A percentile compares a stretch with the other conserved stretches of the same genome.
Evolutionary conservation across 2,113 vertebrate species (phyloP).

Genomic region (Astatotilapia flaviijosephi): DNA sequence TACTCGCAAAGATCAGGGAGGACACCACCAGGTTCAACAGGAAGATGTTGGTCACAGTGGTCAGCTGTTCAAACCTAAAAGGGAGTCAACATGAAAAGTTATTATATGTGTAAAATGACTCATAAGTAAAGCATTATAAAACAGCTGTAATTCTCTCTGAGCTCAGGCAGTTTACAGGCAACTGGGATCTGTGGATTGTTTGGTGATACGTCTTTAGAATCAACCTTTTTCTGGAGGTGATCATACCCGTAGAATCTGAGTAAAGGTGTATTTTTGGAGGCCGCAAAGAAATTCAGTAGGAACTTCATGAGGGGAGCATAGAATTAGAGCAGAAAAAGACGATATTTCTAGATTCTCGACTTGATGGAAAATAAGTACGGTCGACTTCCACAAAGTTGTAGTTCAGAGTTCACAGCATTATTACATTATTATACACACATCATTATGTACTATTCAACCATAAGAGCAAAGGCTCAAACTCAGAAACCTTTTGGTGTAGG

Average conservation of each 20-base stretch:
- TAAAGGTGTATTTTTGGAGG: background rate
- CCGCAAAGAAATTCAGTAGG: background rate
- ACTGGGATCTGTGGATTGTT: background rate
- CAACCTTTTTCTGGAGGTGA: background rate
- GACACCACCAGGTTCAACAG: conserved; percentile 81
- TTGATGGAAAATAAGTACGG: background rate
- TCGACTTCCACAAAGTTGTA: background rate
- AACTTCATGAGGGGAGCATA: background rate
- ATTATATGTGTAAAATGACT: background rate
- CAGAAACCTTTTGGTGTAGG: background rate
- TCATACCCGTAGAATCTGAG: background rate
- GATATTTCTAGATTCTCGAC: background rate
- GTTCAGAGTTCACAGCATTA: background rate
- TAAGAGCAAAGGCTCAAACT: background rate
- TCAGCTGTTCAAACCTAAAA: conserved; percentile 71
- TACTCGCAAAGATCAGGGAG: conserved; percentile 73
- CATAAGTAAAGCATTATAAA: background rate
- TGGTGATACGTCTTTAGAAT: background rate
- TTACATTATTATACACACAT: background rate
- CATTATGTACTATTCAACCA: background rate
- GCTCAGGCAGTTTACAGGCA: background rate
- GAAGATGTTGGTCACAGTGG: conserved; percentile 78
- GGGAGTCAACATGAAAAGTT: background rate
- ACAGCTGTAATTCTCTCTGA: background rate
- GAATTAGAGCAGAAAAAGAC: background rate